A percentile compares a stretch with the other conserved stretches of the same genome.
phyloP scores from a whole-genome alignment of 1,140 invertebrate species.

The Adelges cooleyi region DNA sequence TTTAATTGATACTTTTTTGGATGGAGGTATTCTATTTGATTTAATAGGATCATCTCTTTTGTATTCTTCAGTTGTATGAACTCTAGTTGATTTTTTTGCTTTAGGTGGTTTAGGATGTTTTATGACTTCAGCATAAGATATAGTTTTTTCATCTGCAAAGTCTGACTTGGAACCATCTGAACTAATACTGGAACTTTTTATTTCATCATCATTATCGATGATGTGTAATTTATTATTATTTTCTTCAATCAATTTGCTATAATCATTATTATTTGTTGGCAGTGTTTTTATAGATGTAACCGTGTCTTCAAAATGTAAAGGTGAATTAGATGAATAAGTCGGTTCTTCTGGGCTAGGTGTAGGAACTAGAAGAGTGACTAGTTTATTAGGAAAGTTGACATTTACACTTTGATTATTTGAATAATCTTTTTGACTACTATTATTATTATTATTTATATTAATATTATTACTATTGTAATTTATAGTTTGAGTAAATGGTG shows the following conservation, averaged over 20 bases:
- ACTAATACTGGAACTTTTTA: neutral
- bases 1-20: conserved; percentile 10
- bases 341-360: conserved; percentile 1
- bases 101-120: conserved; percentile 11
- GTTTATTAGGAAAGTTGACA: neutral
- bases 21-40: conserved; percentile 12
- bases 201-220: neutral
- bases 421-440: neutral
- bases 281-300: neutral
- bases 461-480: neutral
- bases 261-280: neutral
- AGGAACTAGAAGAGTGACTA: neutral
- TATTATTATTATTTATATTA: neutral
- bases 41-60: neutral
- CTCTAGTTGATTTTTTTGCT: neutral
- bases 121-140: conserved; percentile 13
- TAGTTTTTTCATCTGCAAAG: neutral
- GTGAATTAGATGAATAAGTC: neutral
- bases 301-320: neutral
- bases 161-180: conserved; percentile 10
- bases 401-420: neutral
- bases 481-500: neutral
- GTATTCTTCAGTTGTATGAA: neutral
- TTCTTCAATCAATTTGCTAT: neutral
- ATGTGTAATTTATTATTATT: conserved; percentile 13